Evolutionary conservation across 2,888 invertebrate genomes (phyloP), one percentile per base, ranked within the genome.

Genomic region (Drosophila stalkeri): DNA sequence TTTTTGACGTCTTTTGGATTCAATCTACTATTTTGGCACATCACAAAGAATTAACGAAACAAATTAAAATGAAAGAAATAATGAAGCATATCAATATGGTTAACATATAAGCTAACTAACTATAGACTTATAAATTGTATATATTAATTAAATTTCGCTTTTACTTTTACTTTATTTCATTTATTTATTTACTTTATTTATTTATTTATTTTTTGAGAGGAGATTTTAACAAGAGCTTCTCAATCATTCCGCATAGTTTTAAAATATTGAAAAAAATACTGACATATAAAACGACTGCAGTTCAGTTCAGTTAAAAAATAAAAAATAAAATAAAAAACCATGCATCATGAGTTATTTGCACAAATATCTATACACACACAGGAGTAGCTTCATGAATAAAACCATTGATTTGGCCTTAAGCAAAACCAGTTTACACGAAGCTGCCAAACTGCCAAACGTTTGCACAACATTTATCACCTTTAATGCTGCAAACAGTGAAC

Each of bases 381-480:
- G 41, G 41, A 37, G 14, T 44, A 31, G 33, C 4, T 23, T 16
- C 16, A 35, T 54, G 63, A 54, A 64, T 54, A 41, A 41, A 57
- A 44, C 35, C 51, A 73, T 78, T 39, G 62, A 62, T 65, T 59
- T 23, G 6, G 60, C 37, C 39, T 39, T 44, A 44, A 64, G 35
- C 33, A 54, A 39, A 33, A 33, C 12, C 23, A 44, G 16, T 18
- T 37, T 41, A 52, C 27, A 39, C 16, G 23, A 44, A 73, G 66
- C 64, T 70, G 77, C 66, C 66, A 65, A 78, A 54, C 62, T 79
- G 77, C 56, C 77, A 77, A 73, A 51, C 47, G 69, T 76, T 85
- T 72, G 72, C 72, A 71, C 69, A 73, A 75, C 72, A 87, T 83
- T 87, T 83, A 83, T 83, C 88, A 83, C 82, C 83, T 85, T 79